Base-by-base conservation (phyloP, 2,888 invertebrate species). In the Philhelius pedissequus region DNA sequence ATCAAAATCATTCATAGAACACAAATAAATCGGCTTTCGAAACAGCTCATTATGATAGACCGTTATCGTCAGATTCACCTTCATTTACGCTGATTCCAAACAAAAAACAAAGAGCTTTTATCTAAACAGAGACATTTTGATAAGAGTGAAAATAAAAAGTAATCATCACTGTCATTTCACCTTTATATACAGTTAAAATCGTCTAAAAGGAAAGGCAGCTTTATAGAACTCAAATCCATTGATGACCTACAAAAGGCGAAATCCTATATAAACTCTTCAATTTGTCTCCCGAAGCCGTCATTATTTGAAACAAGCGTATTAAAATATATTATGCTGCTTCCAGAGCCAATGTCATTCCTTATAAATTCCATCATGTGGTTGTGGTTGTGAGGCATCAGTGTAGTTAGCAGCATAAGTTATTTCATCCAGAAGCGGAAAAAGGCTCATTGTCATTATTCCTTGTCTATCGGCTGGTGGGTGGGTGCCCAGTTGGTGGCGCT, bases 351-450 rank as follows among this genome's bases (percentile, higher is more conserved):
- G 27, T 15, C 52, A 15, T 52, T 27, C 4, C 25, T n/a, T n/a
- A n/a, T n/a, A n/a, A n/a, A 27, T 50, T 22, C 11, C 15, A 20
- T 27, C 50, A 4, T 3, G 1, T 27, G 1, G 25, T 25, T 25
- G 25, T 15, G 2, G 15, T 25, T 15, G 3, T 8, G 1, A 0
- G 4, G 25, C 50, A 27, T 25, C 50, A 50, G n/a, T 32, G 35
- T 40, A 62, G n/a, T 9, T 13, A n/a, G 20, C 32, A 40, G 11
- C 60, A 40, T 60, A 69, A 40, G 35, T 69, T 76, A 56, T 70
- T 18, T 30, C 1, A 40, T 8, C 32, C 38, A 13, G 68, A 15
- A 20, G 43, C 30, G 32, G n/a, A 62, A 64, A 43, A 62, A 45
- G 43, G 7, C 30, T 5, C 22, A 8, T 27, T 40, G 30, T 32